These are phyloP conservation scores for Brachionus plicatilis DNA, from an alignment of 1,140 invertebrate species.

Conservation along the genomic window DNA sequence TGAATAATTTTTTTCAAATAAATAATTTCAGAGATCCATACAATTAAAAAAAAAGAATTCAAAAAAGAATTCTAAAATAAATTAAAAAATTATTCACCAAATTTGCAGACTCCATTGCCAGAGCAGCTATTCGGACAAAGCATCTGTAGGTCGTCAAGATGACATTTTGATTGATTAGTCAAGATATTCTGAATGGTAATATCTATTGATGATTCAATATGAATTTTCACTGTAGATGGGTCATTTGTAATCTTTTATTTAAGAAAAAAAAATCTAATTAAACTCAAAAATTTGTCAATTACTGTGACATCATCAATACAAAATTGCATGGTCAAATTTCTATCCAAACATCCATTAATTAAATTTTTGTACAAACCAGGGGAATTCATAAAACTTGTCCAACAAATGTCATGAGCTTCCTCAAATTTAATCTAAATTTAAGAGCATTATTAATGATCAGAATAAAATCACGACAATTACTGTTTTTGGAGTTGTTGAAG, in stretches of 20 bases:
- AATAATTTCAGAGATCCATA: too few species aligned
- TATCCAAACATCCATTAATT: not conserved
- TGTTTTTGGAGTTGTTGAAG: not conserved
- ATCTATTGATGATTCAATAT: slow-evolving; percentile 4
- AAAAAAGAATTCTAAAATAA: not conserved
- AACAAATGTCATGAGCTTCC: not conserved
- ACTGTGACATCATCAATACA: slow-evolving; percentile 4
- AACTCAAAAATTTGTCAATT: not conserved
- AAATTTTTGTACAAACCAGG: not conserved
- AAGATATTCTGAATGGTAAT: not conserved
- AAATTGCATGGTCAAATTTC: not conserved
- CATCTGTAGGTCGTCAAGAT: not conserved
- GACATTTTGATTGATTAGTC: not conserved
- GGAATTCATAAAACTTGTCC: not conserved
- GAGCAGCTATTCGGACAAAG: not conserved
- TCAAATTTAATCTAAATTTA: not conserved
- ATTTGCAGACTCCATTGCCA: not conserved
- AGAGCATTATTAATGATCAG: not conserved
- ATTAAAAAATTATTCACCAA: not conserved
- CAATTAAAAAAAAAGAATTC: not conserved
- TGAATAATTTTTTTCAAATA: too few species aligned
- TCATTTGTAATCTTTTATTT: not conserved
- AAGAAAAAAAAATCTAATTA: not conserved
- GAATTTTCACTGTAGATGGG: not conserved
- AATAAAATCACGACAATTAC: not conserved